Percentiles rank a stretch among this genome's conserved stretches.
phyloP scores from a whole-genome alignment of 2,888 invertebrate genomes.

The Leucoma salicis region DNA sequence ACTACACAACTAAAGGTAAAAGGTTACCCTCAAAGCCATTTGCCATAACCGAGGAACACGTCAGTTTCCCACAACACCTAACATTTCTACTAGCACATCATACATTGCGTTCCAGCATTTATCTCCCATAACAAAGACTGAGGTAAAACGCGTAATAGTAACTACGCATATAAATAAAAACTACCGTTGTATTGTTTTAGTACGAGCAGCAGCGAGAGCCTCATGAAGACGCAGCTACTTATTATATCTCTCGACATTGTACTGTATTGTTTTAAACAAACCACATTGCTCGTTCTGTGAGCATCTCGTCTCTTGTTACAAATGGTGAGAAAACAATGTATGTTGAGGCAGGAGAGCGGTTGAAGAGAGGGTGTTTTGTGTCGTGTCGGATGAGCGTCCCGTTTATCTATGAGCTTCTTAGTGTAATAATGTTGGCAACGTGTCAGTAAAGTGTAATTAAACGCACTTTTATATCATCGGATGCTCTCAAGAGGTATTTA shows the following conservation, averaged over 20 bases:
- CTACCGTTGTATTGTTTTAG: constrained; percentile 13
- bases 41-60: constrained; percentile 40
- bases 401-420: constrained; percentile 48
- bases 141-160: constrained; percentile 26
- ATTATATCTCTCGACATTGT: constrained; percentile 30
- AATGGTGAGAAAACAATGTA: constrained; percentile 47
- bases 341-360: constrained; percentile 26
- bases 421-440: constrained; percentile 50
- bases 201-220: constrained; percentile 21
- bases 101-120: constrained; percentile 34
- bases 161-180: constrained; percentile 15
- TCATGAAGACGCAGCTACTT: constrained; percentile 47
- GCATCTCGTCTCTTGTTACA: constrained; percentile 30
- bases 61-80: constrained; percentile 30
- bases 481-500: constrained; percentile 18
- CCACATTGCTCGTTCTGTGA: constrained; percentile 51
- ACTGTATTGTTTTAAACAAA: constrained; percentile 53
- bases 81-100: constrained; percentile 21
- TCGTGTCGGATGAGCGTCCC: constrained; percentile 34
- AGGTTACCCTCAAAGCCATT: constrained; percentile 45
- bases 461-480: constrained; percentile 35
- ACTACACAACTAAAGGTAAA: constrained; percentile 37
- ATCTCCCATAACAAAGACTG: constrained; percentile 6
- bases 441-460: constrained; percentile 46
- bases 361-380: constrained; percentile 19